These are phyloP conservation scores for Scylla paramamosain DNA, from an alignment of 1,140 invertebrate genomes.

Conservation along the genomic window DNA sequence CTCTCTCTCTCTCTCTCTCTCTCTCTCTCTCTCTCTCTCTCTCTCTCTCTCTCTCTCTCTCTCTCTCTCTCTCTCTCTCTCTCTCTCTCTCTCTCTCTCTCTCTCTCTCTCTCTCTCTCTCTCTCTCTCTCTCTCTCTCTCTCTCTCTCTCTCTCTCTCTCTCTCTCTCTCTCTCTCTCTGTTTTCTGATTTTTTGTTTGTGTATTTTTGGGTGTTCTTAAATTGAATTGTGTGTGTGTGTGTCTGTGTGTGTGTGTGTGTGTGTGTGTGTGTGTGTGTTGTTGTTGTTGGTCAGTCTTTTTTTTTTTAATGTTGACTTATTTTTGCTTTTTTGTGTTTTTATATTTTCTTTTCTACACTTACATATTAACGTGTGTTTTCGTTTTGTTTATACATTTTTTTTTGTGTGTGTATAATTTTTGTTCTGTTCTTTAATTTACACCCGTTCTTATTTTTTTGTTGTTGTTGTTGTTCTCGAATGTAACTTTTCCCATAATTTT, in stretches of 20 bases:
- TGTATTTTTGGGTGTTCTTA: no score
- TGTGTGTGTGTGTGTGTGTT: background rate
- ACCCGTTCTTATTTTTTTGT: background rate
- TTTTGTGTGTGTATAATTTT: background rate
- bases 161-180: conserved; percentile 42
- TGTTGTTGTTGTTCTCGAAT: background rate
- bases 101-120: background rate
- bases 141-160: conserved; percentile 45
- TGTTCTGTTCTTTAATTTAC: no score
- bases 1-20: no score
- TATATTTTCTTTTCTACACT: background rate
- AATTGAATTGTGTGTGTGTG: no score
- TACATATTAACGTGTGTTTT: background rate
- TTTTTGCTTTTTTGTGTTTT: background rate
- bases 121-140: conserved; percentile 48
- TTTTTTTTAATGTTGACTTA: background rate
- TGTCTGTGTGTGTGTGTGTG: no score
- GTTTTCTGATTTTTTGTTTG: background rate
- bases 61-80: no score
- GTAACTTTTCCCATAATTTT: background rate
- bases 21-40: no score
- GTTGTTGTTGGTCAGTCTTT: background rate
- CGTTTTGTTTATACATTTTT: background rate
- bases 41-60: background rate
- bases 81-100: no score